A percentile compares a stretch with the other conserved stretches of the same genome.
Conservation (phyloP, 2,113 vertebrate species). For the Scartelaos histophorus region DNA sequence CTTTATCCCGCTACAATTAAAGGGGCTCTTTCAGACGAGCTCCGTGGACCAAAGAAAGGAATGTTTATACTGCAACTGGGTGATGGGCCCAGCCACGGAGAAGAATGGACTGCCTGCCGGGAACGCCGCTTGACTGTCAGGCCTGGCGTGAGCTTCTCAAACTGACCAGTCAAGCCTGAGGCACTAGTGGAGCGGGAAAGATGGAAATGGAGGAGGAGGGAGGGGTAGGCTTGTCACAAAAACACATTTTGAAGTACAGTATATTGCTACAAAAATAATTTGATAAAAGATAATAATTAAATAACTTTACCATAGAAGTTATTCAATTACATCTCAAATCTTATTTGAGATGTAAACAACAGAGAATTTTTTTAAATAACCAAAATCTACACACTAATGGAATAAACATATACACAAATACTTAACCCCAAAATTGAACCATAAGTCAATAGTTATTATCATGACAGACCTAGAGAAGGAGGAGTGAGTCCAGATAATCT, state of each 20-base stretch:
- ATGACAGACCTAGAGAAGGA: no score
- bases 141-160: constrained; percentile 53
- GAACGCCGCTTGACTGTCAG: constrained; percentile 63
- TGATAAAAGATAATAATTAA: no score
- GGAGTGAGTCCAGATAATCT: neutral
- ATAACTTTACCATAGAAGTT: no score
- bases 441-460: no score
- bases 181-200: constrained; percentile 17
- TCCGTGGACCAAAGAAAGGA: constrained; percentile 73
- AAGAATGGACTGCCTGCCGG: constrained; percentile 59
- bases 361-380: no score
- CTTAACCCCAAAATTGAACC: no score
- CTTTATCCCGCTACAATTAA: constrained; percentile 76
- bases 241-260: no score
- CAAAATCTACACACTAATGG: no score
- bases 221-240: neutral
- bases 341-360: no score
- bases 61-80: constrained; percentile 75
- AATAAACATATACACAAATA: no score
- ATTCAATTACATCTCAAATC: no score
- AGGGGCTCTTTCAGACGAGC: constrained; percentile 75
- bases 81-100: constrained; percentile 53
- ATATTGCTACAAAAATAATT: no score
- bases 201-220: constrained; percentile 7
- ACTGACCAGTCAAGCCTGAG: constrained; percentile 45